A percentile compares a stretch with the other conserved stretches of the same genome.
These are phyloP conservation scores for Anastrepha obliqua DNA, from an alignment of 1,140 invertebrate genomes.

Conservation along the genomic window DNA sequence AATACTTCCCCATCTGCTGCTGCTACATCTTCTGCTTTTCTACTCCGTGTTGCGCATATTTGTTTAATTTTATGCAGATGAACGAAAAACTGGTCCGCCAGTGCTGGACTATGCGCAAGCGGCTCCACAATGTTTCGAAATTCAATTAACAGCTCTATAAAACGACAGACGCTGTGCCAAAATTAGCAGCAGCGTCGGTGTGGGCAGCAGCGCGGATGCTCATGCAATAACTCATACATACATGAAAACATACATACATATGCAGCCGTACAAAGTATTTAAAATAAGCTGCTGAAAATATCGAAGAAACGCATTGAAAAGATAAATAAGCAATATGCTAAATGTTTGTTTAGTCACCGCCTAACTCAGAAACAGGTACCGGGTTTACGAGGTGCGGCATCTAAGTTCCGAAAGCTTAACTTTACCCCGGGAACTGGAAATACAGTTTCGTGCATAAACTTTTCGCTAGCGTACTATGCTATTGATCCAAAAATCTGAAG, in stretches of 20 bases:
- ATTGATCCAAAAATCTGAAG: too few relatives aligned
- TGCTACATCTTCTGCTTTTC: background rate
- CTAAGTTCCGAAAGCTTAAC: too few relatives aligned
- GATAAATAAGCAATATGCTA: too few relatives aligned
- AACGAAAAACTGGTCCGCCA: background rate
- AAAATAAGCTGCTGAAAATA: background rate
- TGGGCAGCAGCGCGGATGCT: background rate
- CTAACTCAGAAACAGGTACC: too few relatives aligned
- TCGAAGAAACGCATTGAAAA: background rate
- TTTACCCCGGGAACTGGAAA: too few relatives aligned
- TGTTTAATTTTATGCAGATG: background rate
- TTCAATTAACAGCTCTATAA: constrained; percentile 43
- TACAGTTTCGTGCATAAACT: too few relatives aligned
- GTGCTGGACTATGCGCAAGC: background rate
- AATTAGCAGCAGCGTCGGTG: background rate
- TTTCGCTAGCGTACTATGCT: too few relatives aligned
- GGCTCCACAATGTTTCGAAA: background rate
- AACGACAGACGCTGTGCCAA: background rate
- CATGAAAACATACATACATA: background rate
- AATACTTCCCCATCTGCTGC: background rate
- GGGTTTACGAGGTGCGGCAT: too few relatives aligned
- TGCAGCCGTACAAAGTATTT: background rate
- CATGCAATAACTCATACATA: background rate
- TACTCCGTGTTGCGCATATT: background rate
- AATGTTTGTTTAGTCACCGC: too few relatives aligned